Base-by-base conservation (phyloP, 2,113 vertebrate genomes). In the Cariama cristata region DNA sequence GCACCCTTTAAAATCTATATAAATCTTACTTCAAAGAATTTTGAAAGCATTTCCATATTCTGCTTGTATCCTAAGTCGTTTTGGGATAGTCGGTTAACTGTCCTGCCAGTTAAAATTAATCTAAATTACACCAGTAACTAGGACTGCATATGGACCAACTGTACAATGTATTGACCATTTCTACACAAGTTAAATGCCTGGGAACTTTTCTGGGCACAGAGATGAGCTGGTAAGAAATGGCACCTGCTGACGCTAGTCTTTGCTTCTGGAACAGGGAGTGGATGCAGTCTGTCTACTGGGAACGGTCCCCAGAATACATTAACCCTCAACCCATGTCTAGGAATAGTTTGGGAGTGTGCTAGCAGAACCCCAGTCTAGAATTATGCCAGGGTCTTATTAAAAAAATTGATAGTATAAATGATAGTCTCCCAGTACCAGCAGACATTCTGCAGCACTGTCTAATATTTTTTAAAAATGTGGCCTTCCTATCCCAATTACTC, bases 261-360 rank as follows among this genome's bases (percentile, higher is more conserved):
- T 79, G 30, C 26, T 40, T 66, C 33, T 40, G 56, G 32, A 84
- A 52, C 5, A 45, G 33, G 32, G 26, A 84, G 21, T 53, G 4
- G 7, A 35, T 35, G 33, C 4, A 62, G 15, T 30, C 45, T 73
- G 5, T 55, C 44, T 56, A 11, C 24, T 44, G 21, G 35, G 5
- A 76, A 53, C 0, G 0, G 14, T 58, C 12, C 55, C n/a, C 5
- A 7, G 17, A 52, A 49, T 19, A 30, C 0, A 2, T 40, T 49
- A 79, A 44, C 11, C 8, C 11, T 35, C 50, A 47, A 4, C 60
- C 6, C 23, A 23, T 17, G 17, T 21, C 35, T 45, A 52, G 18
- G 9, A 77, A 52, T 40, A 26, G 13, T 62, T 45, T 90, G 30
- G 10, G 35, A 74, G 28, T 55, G 1, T 32, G 33, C 9, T 58